phyloP scores from a whole-genome alignment of 2,888 invertebrate species.

The Epiblema foenella region DNA sequence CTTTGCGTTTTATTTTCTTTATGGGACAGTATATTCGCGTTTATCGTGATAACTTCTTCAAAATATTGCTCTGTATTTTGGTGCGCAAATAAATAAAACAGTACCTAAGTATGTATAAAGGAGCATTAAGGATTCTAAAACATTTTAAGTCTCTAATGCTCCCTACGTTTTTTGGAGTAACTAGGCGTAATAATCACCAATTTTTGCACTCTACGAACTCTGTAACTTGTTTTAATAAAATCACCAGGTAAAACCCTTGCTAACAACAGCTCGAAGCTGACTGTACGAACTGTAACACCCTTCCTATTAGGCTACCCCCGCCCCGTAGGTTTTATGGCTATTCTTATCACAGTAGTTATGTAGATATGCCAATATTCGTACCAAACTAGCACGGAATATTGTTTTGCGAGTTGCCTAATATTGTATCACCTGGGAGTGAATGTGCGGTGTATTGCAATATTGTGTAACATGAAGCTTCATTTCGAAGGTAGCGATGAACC shows the following conservation, averaged over 20 bases:
- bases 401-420: conserved; percentile 28
- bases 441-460: conserved; percentile 47
- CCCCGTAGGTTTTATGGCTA: conserved; percentile 27
- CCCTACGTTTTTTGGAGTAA: too few relatives aligned
- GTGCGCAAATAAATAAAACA: not conserved
- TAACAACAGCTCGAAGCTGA: conserved; percentile 5
- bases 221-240: not conserved
- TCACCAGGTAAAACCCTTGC: not conserved
- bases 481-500: conserved; percentile 35
- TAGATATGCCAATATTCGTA: conserved; percentile 31
- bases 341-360: conserved; percentile 37
- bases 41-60: conserved; percentile 43
- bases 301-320: conserved; percentile 16
- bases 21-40: conserved; percentile 39
- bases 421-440: conserved; percentile 48
- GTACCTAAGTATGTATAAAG: not conserved
- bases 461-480: conserved; percentile 46
- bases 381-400: conserved; percentile 34
- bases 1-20: conserved; percentile 51
- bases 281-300: conserved; percentile 13
- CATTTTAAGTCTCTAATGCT: too few relatives aligned
- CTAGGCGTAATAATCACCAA: too few relatives aligned
- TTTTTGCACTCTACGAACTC: too few relatives aligned
- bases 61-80: conserved; percentile 26
- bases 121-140: not conserved